These are phyloP conservation scores for Emydura subglobosa DNA, from an alignment of 2,113 vertebrate species.

Conservation along the genomic window DNA sequence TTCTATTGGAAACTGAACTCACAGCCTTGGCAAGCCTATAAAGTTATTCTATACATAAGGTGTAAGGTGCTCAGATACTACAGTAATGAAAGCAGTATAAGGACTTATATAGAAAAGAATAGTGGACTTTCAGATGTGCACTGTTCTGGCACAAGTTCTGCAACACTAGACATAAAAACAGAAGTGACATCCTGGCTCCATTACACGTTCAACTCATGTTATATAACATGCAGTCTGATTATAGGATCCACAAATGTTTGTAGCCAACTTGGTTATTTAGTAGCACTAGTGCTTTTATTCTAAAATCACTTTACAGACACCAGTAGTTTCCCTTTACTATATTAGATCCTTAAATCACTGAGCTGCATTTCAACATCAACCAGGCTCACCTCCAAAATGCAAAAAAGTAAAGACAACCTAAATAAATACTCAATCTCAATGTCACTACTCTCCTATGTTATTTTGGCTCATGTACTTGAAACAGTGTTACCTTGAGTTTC, in stretches of 20 bases:
- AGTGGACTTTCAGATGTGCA: not conserved
- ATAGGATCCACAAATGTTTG: not conserved
- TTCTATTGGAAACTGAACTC: not conserved
- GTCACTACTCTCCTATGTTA: not conserved
- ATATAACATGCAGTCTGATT: not conserved
- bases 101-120: not conserved
- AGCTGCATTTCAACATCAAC: not conserved
- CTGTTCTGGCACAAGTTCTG: not conserved
- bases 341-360: not conserved
- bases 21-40: not conserved
- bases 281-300: not conserved
- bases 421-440: not conserved
- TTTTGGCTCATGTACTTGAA: not conserved
- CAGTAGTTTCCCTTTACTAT: not conserved
- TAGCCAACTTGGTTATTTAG: not conserved
- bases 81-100: not conserved
- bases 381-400: not conserved
- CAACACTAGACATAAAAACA: not conserved
- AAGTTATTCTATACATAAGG: not conserved
- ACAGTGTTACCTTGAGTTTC: not conserved
- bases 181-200: not conserved
- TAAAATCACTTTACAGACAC: not conserved
- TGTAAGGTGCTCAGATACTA: not conserved
- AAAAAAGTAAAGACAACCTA: not conserved
- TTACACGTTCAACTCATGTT: not conserved